Percentiles rank a stretch among this genome's conserved stretches.
phyloP scores from a whole-genome alignment of 1,140 invertebrate genomes.

The Aphis craccivora region DNA sequence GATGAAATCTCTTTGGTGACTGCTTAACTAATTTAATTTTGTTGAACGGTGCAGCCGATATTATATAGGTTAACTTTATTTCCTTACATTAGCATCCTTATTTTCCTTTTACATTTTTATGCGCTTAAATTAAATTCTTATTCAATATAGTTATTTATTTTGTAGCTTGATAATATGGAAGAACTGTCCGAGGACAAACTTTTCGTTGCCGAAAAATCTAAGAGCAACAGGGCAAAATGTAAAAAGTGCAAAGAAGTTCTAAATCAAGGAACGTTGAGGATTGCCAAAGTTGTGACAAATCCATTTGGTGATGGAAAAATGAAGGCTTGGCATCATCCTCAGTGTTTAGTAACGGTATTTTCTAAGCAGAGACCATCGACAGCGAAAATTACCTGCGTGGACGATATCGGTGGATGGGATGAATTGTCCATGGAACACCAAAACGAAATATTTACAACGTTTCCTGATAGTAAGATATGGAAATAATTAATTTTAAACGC shows the following conservation, averaged over 20 bases:
- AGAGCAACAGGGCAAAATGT: constrained; percentile 81
- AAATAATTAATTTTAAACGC: not conserved
- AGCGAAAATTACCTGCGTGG: constrained; percentile 80
- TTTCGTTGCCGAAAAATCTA: constrained; percentile 79
- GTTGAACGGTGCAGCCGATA: not conserved
- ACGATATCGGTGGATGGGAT: constrained; percentile 75
- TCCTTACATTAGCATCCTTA: not conserved
- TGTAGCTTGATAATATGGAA: constrained; percentile 49
- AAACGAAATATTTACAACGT: constrained; percentile 68
- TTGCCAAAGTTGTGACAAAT: constrained; percentile 79
- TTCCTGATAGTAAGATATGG: constrained; percentile 62
- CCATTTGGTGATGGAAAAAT: constrained; percentile 84
- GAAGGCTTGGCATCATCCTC: constrained; percentile 85
- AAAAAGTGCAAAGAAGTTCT: constrained; percentile 87
- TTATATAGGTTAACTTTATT: not conserved
- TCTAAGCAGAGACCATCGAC: constrained; percentile 80
- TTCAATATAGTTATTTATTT: constrained; percentile 14
- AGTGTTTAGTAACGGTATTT: constrained; percentile 83
- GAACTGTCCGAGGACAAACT: constrained; percentile 65
- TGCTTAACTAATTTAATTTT: not conserved
- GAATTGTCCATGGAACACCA: constrained; percentile 74
- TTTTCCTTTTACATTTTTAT: not conserved
- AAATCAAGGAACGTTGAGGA: constrained; percentile 73
- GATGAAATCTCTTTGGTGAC: not conserved
- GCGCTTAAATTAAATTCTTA: not conserved